A percentile compares a stretch with the other conserved stretches of the same genome.
phyloP scores from a whole-genome alignment of 2,113 vertebrate species.

The Datnioides undecimradiatus region DNA sequence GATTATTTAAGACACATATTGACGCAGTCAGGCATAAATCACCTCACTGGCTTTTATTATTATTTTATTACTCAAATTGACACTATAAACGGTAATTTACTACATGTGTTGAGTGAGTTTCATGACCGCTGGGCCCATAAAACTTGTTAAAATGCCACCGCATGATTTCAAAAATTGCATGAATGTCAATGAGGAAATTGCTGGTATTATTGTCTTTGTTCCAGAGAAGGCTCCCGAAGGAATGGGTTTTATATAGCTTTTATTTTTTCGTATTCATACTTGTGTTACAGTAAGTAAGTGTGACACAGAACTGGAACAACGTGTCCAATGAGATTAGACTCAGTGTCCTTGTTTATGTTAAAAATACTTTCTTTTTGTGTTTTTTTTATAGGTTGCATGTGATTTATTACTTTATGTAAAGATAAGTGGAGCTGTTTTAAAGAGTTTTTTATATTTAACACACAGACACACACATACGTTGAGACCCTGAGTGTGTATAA shows the following conservation, averaged over 20 bases:
- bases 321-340: slow-evolving; percentile 71
- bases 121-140: slow-evolving; percentile 55
- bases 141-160: slow-evolving; percentile 51
- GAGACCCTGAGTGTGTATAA: not conserved
- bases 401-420: slow-evolving; percentile 29
- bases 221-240: slow-evolving; percentile 54
- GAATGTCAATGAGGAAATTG: slow-evolving; percentile 68
- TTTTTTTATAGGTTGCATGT: slow-evolving; percentile 21
- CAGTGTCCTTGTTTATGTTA: slow-evolving; percentile 65
- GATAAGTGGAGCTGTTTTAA: slow-evolving; percentile 5
- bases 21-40: slow-evolving; percentile 33
- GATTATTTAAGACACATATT: slow-evolving; percentile 25
- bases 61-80: slow-evolving; percentile 44
- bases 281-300: slow-evolving; percentile 63
- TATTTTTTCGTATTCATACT: slow-evolving; percentile 44
- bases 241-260: slow-evolving; percentile 65
- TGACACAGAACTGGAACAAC: slow-evolving; percentile 65
- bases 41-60: slow-evolving; percentile 9
- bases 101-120: slow-evolving; percentile 1
- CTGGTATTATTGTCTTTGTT: slow-evolving; percentile 62
- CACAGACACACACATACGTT: not conserved
- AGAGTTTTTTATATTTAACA: slow-evolving; percentile 2
- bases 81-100: slow-evolving; percentile 50
- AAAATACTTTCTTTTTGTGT: slow-evolving; percentile 39
- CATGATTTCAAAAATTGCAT: slow-evolving; percentile 52